Evolutionary conservation across 30 jellyfish, hydroid and myxozoan genomes (phyloP).

Genomic region (Nemopilema nomurai): DNA sequence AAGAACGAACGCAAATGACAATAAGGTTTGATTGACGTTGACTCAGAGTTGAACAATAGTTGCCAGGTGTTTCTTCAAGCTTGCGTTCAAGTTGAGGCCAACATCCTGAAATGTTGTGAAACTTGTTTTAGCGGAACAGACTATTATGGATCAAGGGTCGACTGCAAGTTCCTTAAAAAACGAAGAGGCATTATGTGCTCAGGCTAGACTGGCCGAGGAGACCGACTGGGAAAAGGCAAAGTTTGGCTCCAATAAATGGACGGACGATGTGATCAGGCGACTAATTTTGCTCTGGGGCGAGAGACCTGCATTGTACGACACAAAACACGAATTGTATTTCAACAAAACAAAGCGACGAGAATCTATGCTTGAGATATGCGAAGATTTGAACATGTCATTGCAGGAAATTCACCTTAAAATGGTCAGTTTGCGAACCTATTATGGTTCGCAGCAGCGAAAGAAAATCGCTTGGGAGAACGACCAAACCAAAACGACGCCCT

Average conservation of each 20-base stretch:
- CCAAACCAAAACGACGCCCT: slow-evolving; percentile 24
- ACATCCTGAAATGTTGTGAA: slow-evolving; percentile 15
- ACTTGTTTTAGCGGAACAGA: not conserved
- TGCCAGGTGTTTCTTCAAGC: slow-evolving; percentile 13
- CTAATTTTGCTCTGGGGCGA: slow-evolving; percentile 78
- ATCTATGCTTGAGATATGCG: slow-evolving; percentile 66
- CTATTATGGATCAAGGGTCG: not conserved
- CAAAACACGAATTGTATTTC: slow-evolving; percentile 59
- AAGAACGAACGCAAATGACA: not conserved
- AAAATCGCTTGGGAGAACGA: slow-evolving; percentile 62
- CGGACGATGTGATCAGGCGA: slow-evolving; percentile 55
- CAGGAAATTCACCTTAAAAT: slow-evolving; percentile 74
- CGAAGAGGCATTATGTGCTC: not conserved
- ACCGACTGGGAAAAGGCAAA: not conserved
- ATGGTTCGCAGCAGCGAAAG: slow-evolving; percentile 81
- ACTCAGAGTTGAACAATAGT: slow-evolving; percentile 32
- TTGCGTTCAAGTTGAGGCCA: not conserved
- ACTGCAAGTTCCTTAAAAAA: not conserved
- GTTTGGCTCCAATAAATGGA: slow-evolving; percentile 43
- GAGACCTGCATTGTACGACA: slow-evolving; percentile 69
- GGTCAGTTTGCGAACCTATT: slow-evolving; percentile 84
- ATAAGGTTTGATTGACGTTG: not conserved
- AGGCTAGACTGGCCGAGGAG: not conserved
- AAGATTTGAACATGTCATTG: slow-evolving; percentile 46
- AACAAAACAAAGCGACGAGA: slow-evolving; percentile 68